phyloP scores from a whole-genome alignment of 2,113 vertebrate genomes.

The Poeciliopsis prolifica region DNA sequence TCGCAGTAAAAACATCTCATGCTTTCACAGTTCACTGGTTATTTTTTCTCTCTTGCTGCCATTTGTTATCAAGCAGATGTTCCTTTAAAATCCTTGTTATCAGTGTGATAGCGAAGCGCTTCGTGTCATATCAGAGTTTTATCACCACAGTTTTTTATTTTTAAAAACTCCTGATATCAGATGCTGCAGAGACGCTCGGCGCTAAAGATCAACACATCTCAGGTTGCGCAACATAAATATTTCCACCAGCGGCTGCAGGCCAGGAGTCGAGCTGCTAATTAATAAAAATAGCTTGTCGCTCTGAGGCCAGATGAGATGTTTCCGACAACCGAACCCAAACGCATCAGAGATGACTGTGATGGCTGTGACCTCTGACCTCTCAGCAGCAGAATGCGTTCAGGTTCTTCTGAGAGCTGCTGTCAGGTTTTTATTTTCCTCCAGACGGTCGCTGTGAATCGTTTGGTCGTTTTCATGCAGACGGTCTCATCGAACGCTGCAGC shows the following conservation, averaged over 20 bases:
- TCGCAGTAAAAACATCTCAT: not conserved
- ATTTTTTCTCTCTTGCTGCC: not conserved
- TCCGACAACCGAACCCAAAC: slow-evolving; percentile 13
- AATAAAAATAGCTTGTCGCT: slow-evolving; percentile 37
- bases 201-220: not conserved
- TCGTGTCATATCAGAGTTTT: slow-evolving; percentile 1
- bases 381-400: not conserved
- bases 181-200: not conserved
- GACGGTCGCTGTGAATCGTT: no score
- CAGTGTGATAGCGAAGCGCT: not conserved
- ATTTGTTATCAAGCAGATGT: slow-evolving; percentile 2
- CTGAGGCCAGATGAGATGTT: slow-evolving; percentile 12
- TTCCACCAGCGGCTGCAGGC: not conserved
- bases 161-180: slow-evolving; percentile 27
- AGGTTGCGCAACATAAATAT: slow-evolving; percentile 41
- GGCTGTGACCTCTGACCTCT: not conserved
- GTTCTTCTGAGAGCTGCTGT: not conserved
- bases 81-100: not conserved
- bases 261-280: slow-evolving; percentile 4
- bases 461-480: no score
- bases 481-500: not conserved
- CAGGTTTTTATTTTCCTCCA: no score
- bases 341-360: not conserved
- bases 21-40: not conserved
- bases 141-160: slow-evolving; percentile 22